phyloP scores from a whole-genome alignment of 2,888 invertebrate genomes.

The Andrena camellia region DNA sequence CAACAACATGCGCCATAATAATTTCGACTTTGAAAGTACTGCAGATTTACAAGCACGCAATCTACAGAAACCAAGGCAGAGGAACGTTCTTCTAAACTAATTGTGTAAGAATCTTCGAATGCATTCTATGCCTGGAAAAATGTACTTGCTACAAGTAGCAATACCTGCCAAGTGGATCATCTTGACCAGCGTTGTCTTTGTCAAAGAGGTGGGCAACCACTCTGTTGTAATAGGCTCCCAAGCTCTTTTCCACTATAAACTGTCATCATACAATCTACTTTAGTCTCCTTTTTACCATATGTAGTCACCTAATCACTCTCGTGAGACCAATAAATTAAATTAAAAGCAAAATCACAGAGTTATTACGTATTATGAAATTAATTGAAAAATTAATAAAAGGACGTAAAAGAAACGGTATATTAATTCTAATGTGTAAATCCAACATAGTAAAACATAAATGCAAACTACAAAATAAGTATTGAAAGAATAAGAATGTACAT shows the following conservation, averaged over 20 bases:
- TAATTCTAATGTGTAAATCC: background rate
- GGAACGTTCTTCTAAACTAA: conserved; percentile 50
- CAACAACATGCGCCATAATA: conserved; percentile 59
- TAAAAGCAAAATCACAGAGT: conserved; percentile 5
- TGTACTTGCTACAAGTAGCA: conserved; percentile 83
- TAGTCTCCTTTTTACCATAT: conserved; percentile 67
- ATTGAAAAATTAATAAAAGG: background rate
- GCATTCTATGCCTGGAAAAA: conserved; percentile 56
- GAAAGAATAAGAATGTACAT: conserved; percentile 15
- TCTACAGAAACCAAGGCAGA: conserved; percentile 33
- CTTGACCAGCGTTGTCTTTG: conserved; percentile 96
- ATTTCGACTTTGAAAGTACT: conserved; percentile 20
- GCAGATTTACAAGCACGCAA: conserved; percentile 46
- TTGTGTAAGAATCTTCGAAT: conserved; percentile 47
- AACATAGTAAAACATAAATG: conserved; percentile 12
- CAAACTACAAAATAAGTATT: conserved; percentile 8
- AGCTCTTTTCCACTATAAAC: conserved; percentile 88
- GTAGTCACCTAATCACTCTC: conserved; percentile 69
- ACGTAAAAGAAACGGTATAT: background rate
- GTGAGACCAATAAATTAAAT: conserved; percentile 35
- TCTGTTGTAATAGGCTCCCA: conserved; percentile 78
- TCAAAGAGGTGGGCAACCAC: conserved; percentile 92
- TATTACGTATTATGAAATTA: conserved; percentile 7
- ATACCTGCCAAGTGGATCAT: conserved; percentile 97
- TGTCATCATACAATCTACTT: conserved; percentile 84